Conservation (phyloP, 2,888 invertebrate species). For the Galeopsomyia nigrocyanea region DNA sequence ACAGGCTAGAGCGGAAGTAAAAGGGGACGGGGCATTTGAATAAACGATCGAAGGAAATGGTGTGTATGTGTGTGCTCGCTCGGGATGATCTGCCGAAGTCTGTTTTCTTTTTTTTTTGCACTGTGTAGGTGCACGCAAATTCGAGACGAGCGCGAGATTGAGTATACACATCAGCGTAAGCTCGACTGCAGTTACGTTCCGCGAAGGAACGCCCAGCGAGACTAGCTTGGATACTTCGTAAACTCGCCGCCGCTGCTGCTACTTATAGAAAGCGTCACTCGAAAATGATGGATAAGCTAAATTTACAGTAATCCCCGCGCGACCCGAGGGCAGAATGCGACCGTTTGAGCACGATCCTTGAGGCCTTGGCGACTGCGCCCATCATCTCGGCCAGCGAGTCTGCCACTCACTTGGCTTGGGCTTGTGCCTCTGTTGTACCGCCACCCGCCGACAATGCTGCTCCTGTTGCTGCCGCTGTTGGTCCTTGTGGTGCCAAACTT, state of each 20-base stretch:
- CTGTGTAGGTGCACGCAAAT: conserved; percentile 21
- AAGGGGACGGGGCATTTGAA: neutral
- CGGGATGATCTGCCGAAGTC: no score
- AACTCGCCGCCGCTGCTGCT: neutral
- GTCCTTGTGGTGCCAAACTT: conserved; percentile 47
- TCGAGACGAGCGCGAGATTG: no score
- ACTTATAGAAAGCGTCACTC: conserved; percentile 51
- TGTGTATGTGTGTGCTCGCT: neutral
- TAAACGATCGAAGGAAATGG: conserved; percentile 5
- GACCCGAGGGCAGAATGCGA: conserved; percentile 63
- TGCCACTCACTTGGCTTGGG: conserved; percentile 66
- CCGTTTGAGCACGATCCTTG: conserved; percentile 61
- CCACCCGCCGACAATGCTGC: neutral
- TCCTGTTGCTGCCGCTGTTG: neutral
- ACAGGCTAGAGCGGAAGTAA: no score
- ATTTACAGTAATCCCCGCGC: conserved; percentile 61
- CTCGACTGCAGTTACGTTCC: conserved; percentile 31
- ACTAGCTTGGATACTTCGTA: neutral
- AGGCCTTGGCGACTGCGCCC: conserved; percentile 60
- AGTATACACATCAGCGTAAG: neutral
- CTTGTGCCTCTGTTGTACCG: conserved; percentile 55
- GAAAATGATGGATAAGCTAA: conserved; percentile 64
- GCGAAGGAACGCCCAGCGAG: conserved; percentile 25
- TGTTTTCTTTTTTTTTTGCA: conserved; percentile 11
- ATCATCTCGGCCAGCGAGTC: conserved; percentile 63